Evolutionary conservation across 2,888 invertebrate species (phyloP), one percentile per base, ranked within the genome.

Genomic region (Rhorus exstirpatorius): DNA sequence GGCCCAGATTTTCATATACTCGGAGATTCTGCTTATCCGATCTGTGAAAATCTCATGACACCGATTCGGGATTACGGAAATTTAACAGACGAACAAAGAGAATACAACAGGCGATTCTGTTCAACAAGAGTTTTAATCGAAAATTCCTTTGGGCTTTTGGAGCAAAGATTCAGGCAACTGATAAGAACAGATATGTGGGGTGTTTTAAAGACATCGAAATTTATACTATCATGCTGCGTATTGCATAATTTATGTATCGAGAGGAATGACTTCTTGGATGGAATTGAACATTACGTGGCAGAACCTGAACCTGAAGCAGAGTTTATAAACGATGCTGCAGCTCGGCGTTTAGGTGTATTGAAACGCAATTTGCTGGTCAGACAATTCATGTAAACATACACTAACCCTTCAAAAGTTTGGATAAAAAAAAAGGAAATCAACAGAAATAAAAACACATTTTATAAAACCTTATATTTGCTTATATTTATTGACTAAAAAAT

Each of bases 141-240:
- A 19, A 51, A 51, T 51, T 1, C 51, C 21, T 51, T 51, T 51
- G 51, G 51, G 7, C 51, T 51, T 8, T 19, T 51, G 51, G 19
- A 51, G 14, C n/a, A 8, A 8, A 14, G 19, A 51, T 51, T 14
- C 8, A 17, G 19, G 19, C 51, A 51, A 51, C 14, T 51, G 21
- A 14, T 19, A 17, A 19, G 19, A 21, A 21, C 31, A 31, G 31
- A 51, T 51, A 21, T 51, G 19, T 19, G 8, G 14, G 14, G 8
- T 7, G 19, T 51, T 17, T 12, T n/a, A 19, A 51, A 51, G 14
- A 51, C 14, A 8, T 51, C 51, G n/a, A 51, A 51, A 21, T 19
- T 51, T 19, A 51, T 51, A 17, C 8, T 51, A 8, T 19, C n/a
- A 7, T 51, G 51, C 51, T 51, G 51, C 21, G 51, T 51, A 6